Evolutionary conservation across 2,113 vertebrate genomes (phyloP).

Genomic region (Halcyon malimbica): DNA sequence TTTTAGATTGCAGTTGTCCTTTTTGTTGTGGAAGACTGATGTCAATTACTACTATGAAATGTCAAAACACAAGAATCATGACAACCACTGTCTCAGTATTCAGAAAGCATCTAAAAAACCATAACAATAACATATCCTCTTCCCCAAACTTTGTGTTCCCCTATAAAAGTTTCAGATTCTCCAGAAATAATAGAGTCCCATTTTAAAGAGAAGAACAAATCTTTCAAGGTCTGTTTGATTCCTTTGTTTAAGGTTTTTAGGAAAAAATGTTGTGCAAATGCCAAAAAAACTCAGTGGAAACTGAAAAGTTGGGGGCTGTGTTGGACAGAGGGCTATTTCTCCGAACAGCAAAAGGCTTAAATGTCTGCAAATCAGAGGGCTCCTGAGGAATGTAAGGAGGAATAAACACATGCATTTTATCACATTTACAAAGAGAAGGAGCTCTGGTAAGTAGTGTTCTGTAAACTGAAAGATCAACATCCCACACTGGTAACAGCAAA

Average conservation of each 20-base stretch:
- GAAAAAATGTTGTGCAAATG: neutral
- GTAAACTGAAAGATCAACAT: neutral
- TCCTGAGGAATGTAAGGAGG: neutral
- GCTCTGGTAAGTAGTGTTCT: neutral
- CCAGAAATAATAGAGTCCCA: neutral
- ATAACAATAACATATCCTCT: neutral
- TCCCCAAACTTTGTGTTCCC: neutral
- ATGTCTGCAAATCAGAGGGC: neutral
- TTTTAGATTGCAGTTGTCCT: neutral
- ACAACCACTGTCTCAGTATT: neutral
- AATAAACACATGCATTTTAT: neutral
- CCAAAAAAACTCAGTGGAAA: neutral
- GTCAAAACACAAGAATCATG: neutral
- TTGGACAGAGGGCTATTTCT: neutral
- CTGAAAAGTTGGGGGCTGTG: neutral
- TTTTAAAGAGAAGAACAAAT: neutral
- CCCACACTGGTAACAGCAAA: rapidly evolving
- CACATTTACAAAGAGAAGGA: neutral
- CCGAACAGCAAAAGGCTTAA: neutral
- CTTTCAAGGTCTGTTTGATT: neutral
- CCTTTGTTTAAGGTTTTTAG: neutral
- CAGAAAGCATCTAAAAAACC: neutral
- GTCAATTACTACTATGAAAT: neutral
- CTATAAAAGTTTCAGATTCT: neutral
- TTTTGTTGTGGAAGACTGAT: neutral